These are phyloP conservation scores for Sandelia bainsii DNA, from an alignment of 2,797 vertebrate genomes.

Conservation along the genomic window DNA sequence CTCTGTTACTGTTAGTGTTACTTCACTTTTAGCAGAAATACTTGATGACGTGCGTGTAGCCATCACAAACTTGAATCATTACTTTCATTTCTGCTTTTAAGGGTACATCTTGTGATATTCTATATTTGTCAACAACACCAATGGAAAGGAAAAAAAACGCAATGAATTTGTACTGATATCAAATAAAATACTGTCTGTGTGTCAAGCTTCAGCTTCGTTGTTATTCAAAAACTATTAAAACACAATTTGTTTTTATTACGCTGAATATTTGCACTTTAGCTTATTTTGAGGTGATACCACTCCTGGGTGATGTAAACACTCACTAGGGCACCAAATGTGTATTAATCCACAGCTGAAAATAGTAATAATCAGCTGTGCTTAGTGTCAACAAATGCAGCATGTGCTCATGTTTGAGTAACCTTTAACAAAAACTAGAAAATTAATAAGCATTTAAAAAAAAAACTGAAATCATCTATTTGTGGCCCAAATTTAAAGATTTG, in stretches of 20 bases:
- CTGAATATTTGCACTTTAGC: constrained; percentile 17
- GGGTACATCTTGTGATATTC: constrained; percentile 18
- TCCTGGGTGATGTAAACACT: constrained; percentile 23
- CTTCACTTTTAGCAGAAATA: neutral
- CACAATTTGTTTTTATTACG: constrained; percentile 12
- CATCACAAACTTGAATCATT: constrained; percentile 38
- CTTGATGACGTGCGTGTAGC: neutral
- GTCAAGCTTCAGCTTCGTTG: neutral
- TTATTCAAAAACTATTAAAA: constrained; percentile 12
- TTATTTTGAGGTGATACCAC: constrained; percentile 39
- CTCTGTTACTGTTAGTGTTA: no score
- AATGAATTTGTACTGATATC: neutral
- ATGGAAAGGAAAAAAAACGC: neutral
- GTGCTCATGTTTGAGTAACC: neutral
- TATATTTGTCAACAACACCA: neutral
- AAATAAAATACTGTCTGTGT: neutral
- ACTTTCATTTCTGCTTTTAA: constrained; percentile 63
- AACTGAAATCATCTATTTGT: neutral
- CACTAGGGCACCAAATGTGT: constrained; percentile 21
- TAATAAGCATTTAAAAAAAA: neutral
- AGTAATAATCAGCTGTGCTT: constrained; percentile 6
- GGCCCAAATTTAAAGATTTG: constrained; percentile 16
- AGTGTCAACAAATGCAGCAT: neutral
- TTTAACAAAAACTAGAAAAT: constrained; percentile 14
- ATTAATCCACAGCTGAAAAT: constrained; percentile 50